These are phyloP conservation scores for Hirtodrosophila histrioides DNA, from an alignment of 2,888 invertebrate genomes.

Conservation along the genomic window DNA sequence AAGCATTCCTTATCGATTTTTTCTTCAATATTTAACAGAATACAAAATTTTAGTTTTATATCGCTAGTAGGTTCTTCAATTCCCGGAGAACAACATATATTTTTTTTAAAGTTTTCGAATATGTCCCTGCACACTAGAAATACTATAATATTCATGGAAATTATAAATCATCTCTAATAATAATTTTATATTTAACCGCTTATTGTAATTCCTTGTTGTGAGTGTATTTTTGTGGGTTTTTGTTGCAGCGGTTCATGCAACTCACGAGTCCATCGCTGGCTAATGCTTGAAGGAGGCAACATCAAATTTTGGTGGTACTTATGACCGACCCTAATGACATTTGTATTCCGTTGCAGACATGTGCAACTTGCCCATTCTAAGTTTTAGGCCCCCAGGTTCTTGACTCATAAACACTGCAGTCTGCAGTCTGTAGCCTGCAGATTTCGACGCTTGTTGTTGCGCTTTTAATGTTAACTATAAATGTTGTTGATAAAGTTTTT, in stretches of 20 bases:
- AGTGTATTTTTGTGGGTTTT: no score
- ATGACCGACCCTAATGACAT: constrained; percentile 67
- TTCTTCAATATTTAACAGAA: no score
- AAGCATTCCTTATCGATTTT: no score
- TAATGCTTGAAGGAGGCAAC: constrained; percentile 21
- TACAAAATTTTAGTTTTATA: no score
- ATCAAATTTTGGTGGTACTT: constrained; percentile 34
- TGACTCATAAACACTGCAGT: constrained; percentile 27
- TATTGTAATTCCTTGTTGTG: no score
- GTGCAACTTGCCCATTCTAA: constrained; percentile 49
- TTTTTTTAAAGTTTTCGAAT: no score
- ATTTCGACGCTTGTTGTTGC: not conserved
- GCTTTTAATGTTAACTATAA: constrained; percentile 28
- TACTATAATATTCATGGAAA: no score
- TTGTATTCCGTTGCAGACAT: constrained; percentile 54
- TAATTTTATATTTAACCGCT: no score
- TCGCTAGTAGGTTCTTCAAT: no score
- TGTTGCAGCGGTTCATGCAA: not conserved
- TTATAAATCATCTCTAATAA: no score
- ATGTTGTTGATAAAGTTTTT: constrained; percentile 23
- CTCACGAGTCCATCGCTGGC: constrained; percentile 32
- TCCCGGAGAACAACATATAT: no score
- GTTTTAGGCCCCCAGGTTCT: constrained; percentile 11
- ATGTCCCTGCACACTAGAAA: no score
- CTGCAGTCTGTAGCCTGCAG: constrained; percentile 35